These are phyloP conservation scores for Gopherus evgoodei DNA, from an alignment of 2,113 vertebrate genomes.

Conservation along the genomic window DNA sequence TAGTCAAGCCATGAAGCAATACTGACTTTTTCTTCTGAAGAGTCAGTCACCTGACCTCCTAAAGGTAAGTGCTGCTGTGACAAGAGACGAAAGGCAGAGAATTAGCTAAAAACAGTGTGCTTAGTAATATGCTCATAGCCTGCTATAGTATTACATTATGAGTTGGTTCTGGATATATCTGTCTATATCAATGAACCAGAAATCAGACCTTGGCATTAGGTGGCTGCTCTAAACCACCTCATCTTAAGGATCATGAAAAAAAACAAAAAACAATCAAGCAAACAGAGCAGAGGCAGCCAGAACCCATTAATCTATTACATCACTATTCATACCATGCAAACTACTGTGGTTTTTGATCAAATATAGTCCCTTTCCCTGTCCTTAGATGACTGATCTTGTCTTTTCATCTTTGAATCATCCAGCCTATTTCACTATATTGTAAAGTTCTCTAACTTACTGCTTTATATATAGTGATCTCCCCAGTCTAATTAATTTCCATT, in stretches of 20 bases:
- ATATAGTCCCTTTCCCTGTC: background rate
- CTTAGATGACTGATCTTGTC: background rate
- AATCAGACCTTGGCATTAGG: background rate
- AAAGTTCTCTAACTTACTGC: background rate
- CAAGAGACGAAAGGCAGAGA: constrained; percentile 40
- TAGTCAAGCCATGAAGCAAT: constrained; percentile 2
- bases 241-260: background rate
- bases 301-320: background rate
- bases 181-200: background rate
- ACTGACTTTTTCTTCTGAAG: background rate
- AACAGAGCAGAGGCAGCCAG: background rate
- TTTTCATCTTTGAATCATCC: background rate
- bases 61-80: constrained; percentile 31
- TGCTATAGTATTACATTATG: background rate
- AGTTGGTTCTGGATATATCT: background rate
- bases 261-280: background rate
- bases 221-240: background rate
- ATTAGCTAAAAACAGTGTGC: background rate
- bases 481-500: background rate
- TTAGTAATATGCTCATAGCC: background rate
- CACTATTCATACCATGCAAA: background rate
- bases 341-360: background rate
- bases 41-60: constrained; percentile 4
- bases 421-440: background rate
- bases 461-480: background rate